These are phyloP conservation scores for Alviniconcha strummeri DNA, from an alignment of 2,888 invertebrate species.

Conservation along the genomic window DNA sequence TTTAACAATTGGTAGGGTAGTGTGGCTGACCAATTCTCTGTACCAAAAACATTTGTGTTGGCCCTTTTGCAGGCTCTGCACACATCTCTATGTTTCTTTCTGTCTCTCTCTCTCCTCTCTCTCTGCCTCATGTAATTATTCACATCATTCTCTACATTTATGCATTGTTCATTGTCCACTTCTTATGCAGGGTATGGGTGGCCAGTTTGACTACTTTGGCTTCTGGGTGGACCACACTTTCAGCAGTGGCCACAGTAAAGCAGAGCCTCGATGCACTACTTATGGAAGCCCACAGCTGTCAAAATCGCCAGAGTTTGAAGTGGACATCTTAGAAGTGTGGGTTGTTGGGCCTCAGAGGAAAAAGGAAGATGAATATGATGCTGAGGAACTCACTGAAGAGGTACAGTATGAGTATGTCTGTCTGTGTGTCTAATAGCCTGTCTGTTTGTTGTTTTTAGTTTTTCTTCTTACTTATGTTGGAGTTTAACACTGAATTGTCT, in stretches of 20 bases:
- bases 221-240: conserved; percentile 91
- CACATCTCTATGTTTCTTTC: background rate
- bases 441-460: background rate
- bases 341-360: conserved; percentile 80
- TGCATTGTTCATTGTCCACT: background rate
- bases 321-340: conserved; percentile 90
- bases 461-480: background rate
- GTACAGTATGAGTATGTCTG: conserved; percentile 17
- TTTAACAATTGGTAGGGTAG: too few species aligned
- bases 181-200: conserved; percentile 84
- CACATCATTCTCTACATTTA: background rate
- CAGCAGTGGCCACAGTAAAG: conserved; percentile 83
- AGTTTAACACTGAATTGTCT: background rate
- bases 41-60: background rate
- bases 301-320: conserved; percentile 82
- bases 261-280: conserved; percentile 88
- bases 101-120: background rate
- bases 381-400: conserved; percentile 47
- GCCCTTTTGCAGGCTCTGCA: background rate
- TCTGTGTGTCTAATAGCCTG: background rate
- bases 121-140: background rate
- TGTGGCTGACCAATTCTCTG: background rate
- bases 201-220: conserved; percentile 91
- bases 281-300: conserved; percentile 86
- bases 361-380: conserved; percentile 51